Percentiles rank a stretch among this genome's conserved stretches.
Conservation (phyloP, 2,888 invertebrate genomes). For the Sericinus montela region DNA sequence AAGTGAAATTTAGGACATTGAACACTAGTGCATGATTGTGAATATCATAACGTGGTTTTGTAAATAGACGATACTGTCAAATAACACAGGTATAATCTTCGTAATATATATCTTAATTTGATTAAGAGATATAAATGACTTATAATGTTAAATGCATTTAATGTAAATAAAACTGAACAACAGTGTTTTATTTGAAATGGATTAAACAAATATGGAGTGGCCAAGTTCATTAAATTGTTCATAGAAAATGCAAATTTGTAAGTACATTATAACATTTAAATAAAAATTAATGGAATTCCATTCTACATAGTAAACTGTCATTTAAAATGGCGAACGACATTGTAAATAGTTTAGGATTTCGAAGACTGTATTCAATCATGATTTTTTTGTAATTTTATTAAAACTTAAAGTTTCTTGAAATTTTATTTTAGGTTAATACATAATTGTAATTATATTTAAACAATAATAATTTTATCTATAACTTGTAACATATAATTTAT, state of each 20-base stretch:
- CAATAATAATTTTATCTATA: too few relatives aligned
- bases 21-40: constrained; percentile 65
- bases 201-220: constrained; percentile 20
- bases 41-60: constrained; percentile 56
- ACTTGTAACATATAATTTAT: too few relatives aligned
- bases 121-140: constrained; percentile 16
- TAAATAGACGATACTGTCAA: constrained; percentile 33
- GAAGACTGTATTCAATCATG: constrained; percentile 63
- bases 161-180: constrained; percentile 30
- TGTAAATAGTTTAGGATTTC: constrained; percentile 72
- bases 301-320: constrained; percentile 41
- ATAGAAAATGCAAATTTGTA: constrained; percentile 9
- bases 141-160: constrained; percentile 16
- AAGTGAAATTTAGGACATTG: constrained; percentile 49
- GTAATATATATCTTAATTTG: not conserved
- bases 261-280: constrained; percentile 5
- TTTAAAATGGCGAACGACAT: constrained; percentile 59
- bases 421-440: too few relatives aligned
- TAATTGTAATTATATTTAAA: too few relatives aligned
- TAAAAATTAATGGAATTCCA: constrained; percentile 22
- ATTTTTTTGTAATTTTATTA: not conserved
- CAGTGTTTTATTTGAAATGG: constrained; percentile 38
- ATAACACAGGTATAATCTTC: not conserved
- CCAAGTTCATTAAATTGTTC: constrained; percentile 8
- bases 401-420: too few relatives aligned